phyloP scores from a whole-genome alignment of 2,797 vertebrate species.

The Octomys mimax region DNA sequence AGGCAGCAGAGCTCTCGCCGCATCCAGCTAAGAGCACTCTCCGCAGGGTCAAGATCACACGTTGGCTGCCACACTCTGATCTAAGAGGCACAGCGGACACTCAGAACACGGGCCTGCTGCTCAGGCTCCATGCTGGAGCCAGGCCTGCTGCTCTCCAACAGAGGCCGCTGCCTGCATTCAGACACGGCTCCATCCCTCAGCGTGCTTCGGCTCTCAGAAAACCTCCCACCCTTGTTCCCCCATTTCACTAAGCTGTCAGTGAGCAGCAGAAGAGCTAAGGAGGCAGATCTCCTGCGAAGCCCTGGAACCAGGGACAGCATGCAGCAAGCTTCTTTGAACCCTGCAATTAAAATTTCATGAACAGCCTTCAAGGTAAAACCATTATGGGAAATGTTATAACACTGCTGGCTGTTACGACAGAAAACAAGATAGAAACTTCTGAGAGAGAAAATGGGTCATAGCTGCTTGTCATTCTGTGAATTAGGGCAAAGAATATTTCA shows the following conservation, averaged over 20 bases:
- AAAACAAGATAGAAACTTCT: background rate
- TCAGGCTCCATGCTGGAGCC: background rate
- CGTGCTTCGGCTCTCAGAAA: background rate
- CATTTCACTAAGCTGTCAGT: background rate
- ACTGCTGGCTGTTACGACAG: background rate
- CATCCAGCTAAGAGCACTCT: background rate
- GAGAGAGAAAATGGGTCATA: background rate
- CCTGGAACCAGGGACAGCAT: background rate
- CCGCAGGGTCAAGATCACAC: conserved; percentile 30
- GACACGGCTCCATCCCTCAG: accelerated
- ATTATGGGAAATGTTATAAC: background rate
- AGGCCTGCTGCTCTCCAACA: background rate
- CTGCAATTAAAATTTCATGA: background rate
- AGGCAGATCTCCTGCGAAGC: background rate
- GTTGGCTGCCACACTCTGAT: conserved; percentile 46
- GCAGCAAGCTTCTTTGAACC: background rate
- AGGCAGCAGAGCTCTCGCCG: conserved; percentile 73
- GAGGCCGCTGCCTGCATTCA: background rate
- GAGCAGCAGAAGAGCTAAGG: background rate
- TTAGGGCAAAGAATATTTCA: conserved; percentile 15
- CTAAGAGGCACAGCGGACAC: background rate
- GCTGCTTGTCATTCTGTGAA: background rate
- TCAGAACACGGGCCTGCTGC: background rate
- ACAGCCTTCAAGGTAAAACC: background rate
- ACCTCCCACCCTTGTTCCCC: background rate